phyloP scores from a whole-genome alignment of 1,140 invertebrate genomes.

The Pinna nobilis region DNA sequence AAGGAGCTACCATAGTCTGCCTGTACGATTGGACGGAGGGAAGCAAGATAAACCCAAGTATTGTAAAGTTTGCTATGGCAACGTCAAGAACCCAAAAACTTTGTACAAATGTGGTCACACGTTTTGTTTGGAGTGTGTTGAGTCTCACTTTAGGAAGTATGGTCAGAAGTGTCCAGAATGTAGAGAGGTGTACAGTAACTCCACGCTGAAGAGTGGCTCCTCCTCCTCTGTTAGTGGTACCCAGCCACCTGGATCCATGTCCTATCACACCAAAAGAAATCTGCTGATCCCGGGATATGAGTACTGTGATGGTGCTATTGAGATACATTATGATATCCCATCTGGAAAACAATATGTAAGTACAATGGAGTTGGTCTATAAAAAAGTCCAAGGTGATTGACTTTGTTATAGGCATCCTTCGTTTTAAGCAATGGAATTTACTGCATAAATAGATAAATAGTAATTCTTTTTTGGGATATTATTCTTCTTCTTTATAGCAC shows the following conservation, averaged over 20 bases:
- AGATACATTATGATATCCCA: conserved; percentile 49
- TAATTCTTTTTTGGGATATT: no score
- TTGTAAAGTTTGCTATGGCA: conserved; percentile 48
- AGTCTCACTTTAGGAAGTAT: conserved; percentile 31
- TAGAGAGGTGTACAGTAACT: conserved; percentile 49
- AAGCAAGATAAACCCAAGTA: neutral
- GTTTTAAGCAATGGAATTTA: neutral
- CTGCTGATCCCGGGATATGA: conserved; percentile 43
- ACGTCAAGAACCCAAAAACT: conserved; percentile 42
- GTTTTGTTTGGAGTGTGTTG: conserved; percentile 51
- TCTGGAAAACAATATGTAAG: conserved; percentile 47
- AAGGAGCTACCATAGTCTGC: conserved; percentile 24
- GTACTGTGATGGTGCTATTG: conserved; percentile 39
- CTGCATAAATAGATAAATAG: no score
- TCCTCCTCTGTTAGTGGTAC: conserved; percentile 25
- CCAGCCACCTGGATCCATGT: conserved; percentile 53
- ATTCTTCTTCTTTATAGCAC: no score
- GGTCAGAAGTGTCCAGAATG: conserved; percentile 56
- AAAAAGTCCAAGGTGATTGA: neutral
- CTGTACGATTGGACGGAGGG: neutral
- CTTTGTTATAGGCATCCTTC: neutral
- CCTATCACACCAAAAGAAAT: conserved; percentile 1
- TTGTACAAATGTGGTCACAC: conserved; percentile 45
- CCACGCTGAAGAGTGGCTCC: conserved; percentile 30
- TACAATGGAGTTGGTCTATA: neutral